phyloP scores from a whole-genome alignment of 2,113 vertebrate species.

The Tetrax tetrax region DNA sequence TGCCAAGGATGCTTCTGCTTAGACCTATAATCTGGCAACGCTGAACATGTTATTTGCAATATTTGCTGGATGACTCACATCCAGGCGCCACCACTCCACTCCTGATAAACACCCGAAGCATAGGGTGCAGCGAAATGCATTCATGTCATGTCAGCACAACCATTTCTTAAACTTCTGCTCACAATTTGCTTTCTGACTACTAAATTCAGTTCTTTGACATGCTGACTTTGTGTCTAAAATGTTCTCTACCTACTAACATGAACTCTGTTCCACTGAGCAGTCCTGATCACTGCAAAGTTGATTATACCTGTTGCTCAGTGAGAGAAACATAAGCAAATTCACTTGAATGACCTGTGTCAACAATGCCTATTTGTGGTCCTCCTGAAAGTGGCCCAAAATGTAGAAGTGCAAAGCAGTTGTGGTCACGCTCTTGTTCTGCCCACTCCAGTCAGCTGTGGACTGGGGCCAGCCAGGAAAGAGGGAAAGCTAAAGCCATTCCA shows the following conservation, averaged over 20 bases:
- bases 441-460: not conserved
- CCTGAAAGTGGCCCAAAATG: not conserved
- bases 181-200: not conserved
- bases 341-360: not conserved
- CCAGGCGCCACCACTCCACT: not conserved
- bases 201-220: not conserved
- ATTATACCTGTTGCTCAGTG: not conserved
- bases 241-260: not conserved
- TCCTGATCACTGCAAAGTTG: not conserved
- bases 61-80: not conserved
- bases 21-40: not conserved
- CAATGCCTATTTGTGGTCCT: not conserved
- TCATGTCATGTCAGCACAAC: not conserved
- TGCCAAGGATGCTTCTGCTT: not conserved
- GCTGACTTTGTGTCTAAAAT: not conserved
- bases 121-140: not conserved
- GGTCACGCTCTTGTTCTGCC: not conserved
- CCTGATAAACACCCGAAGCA: not conserved
- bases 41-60: not conserved
- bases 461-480: not conserved
- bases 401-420: not conserved
- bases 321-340: not conserved
- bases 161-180: not conserved
- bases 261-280: not conserved
- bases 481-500: not conserved